Evolutionary conservation across 2,888 invertebrate genomes (phyloP), one percentile per base, ranked within the genome.

Genomic region (Chorisops tibialis): DNA sequence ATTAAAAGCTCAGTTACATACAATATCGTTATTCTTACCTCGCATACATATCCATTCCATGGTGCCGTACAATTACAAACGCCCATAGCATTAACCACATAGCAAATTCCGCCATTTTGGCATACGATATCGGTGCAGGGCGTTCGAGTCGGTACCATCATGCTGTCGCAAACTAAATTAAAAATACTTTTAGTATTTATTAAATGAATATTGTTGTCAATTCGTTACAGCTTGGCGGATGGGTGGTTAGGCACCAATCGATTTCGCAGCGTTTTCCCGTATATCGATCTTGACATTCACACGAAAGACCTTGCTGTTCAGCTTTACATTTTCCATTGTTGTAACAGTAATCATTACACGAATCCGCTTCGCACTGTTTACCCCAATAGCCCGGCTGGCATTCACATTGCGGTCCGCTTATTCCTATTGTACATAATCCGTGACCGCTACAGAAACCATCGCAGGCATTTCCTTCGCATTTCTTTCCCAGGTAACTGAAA

Each of bases 401-500:
- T 18, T 70, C 70, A 63, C 79, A 79, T 37, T 72, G 72, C 0
- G 76, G 72, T 0, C 77, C 78, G 54, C 74, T 75, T 30, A 70
- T 71, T 3, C 74, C 73, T 45, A 77, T 72, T 35, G 68, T 70
- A 56, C 79, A 78, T 43, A 70, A 70, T 67, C 86, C 87, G 38
- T 83, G 71, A 58, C 76, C 84, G 63, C 79, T 79, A 69, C 87
- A 87, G 65, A 80, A 81, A 30, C 80, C 79, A 14, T 79, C 74
- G 71, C 87, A 87, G 5, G 79, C 75, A 68, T 83, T 81, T 39
- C 79, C 79, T 66, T 87, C 84, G 70, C 88, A 88, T 12, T 79
- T 78, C 49, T 81, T 80, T 3, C 87, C 87, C 0, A 79, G 71
- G 43, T 70, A 77, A 35, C 73, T 74, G 50, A 16, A 56, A 39